Evolutionary conservation across 1,140 invertebrate genomes (phyloP).

Genomic region (Scylla paramamosain): DNA sequence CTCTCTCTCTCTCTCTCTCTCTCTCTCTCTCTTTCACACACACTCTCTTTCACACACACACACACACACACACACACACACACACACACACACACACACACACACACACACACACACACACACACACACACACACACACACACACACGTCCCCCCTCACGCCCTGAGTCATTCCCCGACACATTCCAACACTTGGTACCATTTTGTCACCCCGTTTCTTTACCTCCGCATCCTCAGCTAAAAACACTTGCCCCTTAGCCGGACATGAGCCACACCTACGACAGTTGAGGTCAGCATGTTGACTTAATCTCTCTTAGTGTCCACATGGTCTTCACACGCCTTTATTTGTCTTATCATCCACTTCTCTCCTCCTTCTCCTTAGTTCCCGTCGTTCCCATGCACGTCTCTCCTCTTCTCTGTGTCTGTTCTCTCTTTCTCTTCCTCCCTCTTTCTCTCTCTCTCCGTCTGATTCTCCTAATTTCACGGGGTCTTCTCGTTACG

Average conservation of each 20-base stretch:
- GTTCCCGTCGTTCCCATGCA: background rate
- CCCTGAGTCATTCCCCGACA: background rate
- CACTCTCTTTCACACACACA: no score
- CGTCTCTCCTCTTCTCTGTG: background rate
- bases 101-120: background rate
- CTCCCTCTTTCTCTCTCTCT: slow-evolving; percentile 24
- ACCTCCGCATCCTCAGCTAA: background rate
- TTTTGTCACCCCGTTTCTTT: slow-evolving; percentile 7
- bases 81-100: no score
- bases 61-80: no score
- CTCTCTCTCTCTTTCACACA: no score
- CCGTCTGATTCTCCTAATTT: background rate
- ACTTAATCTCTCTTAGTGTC: background rate
- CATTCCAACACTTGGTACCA: background rate
- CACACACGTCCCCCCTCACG: background rate
- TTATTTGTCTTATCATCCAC: slow-evolving; percentile 22
- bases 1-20: no score
- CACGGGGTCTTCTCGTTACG: background rate
- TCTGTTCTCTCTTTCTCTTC: no score
- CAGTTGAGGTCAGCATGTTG: background rate
- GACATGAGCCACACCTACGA: background rate
- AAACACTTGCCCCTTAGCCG: slow-evolving; percentile 10
- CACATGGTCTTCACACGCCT: background rate
- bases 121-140: slow-evolving; percentile 2
- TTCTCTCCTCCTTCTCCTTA: slow-evolving; percentile 1